Percentiles rank a stretch among this genome's conserved stretches.
Conservation (phyloP, 1,140 invertebrate species). For the Anastrepha ludens region DNA sequence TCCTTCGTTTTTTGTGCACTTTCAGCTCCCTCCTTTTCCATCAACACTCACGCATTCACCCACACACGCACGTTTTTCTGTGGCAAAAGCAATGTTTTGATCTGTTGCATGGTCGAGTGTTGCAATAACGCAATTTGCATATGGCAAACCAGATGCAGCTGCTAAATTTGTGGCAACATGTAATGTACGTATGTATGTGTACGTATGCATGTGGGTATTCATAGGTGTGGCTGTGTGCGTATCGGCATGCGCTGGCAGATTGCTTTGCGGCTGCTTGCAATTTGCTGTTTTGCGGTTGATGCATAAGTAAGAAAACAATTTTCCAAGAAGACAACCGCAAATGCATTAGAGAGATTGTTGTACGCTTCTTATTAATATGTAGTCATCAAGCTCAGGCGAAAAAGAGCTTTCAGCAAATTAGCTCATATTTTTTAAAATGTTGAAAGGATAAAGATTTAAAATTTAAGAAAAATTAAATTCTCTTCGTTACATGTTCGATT, state of each 20-base stretch:
- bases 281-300: constrained; percentile 34
- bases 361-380: neutral
- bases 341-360: neutral
- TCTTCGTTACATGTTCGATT: too few species aligned
- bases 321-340: neutral
- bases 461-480: neutral
- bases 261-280: constrained; percentile 1
- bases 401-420: neutral
- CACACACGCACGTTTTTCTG: neutral
- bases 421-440: neutral
- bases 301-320: constrained; percentile 44
- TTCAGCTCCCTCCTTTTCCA: neutral
- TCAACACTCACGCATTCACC: too few species aligned
- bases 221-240: neutral
- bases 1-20: neutral
- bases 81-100: neutral
- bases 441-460: neutral
- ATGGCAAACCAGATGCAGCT: neutral
- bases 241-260: neutral
- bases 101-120: constrained; percentile 7
- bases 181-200: neutral
- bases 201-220: neutral
- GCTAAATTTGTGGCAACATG: constrained; percentile 18
- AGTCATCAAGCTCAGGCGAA: neutral
- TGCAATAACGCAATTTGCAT: constrained; percentile 26